Percentiles rank a stretch among this genome's conserved stretches.
phyloP scores from a whole-genome alignment of 2,797 vertebrate genomes.

The Siniperca undulata region DNA sequence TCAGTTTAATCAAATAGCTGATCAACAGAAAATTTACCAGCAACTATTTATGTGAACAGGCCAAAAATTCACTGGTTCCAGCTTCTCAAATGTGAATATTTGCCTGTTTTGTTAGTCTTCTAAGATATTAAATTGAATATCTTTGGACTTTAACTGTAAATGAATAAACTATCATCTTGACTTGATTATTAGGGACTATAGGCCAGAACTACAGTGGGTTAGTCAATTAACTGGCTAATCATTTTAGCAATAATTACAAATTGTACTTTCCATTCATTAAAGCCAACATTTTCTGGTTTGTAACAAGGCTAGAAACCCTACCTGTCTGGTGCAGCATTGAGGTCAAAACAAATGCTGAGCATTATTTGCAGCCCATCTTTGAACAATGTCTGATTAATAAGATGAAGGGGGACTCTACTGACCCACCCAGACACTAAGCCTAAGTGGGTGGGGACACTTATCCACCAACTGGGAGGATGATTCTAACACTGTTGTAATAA shows the following conservation, averaged over 20 bases:
- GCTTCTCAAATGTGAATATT: background rate
- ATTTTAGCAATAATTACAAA: background rate
- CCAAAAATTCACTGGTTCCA: background rate
- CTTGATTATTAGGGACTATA: background rate
- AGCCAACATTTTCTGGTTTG: background rate
- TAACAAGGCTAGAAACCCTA: background rate
- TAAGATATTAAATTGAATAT: background rate
- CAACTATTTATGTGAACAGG: background rate
- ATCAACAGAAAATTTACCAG: background rate
- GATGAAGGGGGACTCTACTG: background rate
- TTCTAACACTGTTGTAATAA: slow-evolving; percentile 8
- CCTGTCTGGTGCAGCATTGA: background rate
- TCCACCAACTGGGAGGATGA: slow-evolving; percentile 13
- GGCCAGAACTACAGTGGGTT: background rate
- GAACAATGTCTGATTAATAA: background rate
- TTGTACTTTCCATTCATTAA: background rate
- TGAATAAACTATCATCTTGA: background rate
- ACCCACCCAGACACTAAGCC: background rate
- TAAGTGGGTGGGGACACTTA: background rate
- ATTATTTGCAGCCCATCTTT: background rate
- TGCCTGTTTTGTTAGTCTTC: background rate
- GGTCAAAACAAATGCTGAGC: background rate
- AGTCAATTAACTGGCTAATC: background rate
- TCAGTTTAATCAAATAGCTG: background rate
- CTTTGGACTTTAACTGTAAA: background rate